A percentile compares a stretch with the other conserved stretches of the same genome.
phyloP scores from a whole-genome alignment of 2,797 vertebrate species.

The Somateria mollissima region DNA sequence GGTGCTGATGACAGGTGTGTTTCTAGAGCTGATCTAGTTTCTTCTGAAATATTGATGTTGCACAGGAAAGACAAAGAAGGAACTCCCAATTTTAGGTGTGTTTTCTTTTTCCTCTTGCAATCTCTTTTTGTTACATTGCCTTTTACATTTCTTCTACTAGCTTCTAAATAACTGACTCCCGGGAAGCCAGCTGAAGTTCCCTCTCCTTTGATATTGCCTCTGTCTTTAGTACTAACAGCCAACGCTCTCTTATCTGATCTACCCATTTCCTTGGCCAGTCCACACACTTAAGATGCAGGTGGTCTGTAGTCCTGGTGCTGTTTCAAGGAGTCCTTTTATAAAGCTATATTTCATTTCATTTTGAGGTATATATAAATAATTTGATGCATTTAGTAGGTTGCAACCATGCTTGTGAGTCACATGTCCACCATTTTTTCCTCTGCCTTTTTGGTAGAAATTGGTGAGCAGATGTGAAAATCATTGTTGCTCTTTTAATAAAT shows the following conservation, averaged over 20 bases:
- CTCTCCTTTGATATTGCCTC: background rate
- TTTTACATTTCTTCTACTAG: background rate
- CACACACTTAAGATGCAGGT: background rate
- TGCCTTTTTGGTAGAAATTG: background rate
- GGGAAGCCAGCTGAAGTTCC: background rate
- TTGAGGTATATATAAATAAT: background rate
- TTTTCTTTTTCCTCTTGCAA: background rate
- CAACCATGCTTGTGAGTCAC: background rate
- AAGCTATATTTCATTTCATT: background rate
- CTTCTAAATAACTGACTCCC: background rate
- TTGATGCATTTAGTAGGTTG: background rate
- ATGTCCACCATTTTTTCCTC: background rate
- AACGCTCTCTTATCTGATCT: background rate
- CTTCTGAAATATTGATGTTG: background rate
- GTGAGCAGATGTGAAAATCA: background rate
- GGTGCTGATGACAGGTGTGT: fast-evolving
- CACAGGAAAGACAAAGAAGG: background rate
- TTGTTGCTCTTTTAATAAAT: background rate
- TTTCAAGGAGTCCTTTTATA: background rate
- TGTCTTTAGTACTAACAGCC: background rate
- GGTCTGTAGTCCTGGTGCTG: background rate
- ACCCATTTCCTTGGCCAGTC: background rate
- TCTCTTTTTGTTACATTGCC: background rate
- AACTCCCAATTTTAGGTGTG: background rate
- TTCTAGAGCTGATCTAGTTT: background rate